These are phyloP conservation scores for Psittacula cyanocephala DNA, from an alignment of 2,113 vertebrate species.

Conservation along the genomic window DNA sequence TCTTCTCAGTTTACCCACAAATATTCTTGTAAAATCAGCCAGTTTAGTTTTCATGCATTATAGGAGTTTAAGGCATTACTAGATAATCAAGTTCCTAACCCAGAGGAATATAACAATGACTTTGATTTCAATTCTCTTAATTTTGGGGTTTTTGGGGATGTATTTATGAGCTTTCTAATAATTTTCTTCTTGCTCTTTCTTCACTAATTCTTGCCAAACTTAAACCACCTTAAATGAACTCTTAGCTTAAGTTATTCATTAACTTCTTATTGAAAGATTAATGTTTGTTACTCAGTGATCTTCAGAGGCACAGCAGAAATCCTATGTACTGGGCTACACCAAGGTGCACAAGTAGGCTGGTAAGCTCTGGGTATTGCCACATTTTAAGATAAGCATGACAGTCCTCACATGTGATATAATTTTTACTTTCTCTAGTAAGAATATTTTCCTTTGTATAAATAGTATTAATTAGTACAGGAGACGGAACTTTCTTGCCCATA, in stretches of 20 bases:
- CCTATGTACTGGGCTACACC: accelerated
- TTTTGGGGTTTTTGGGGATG: background rate
- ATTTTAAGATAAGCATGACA: background rate
- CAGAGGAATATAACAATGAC: accelerated
- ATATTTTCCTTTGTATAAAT: background rate
- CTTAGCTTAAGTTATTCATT: background rate
- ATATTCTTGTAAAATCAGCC: background rate
- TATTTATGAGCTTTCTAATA: background rate
- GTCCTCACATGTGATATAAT: background rate
- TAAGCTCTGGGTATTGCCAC: background rate
- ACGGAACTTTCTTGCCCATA: background rate
- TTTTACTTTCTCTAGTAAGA: background rate
- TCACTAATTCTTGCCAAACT: background rate
- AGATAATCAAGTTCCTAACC: background rate
- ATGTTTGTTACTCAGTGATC: background rate
- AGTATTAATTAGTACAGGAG: background rate
- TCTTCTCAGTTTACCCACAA: background rate
- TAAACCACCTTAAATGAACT: background rate
- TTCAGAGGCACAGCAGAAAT: background rate
- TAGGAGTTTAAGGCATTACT: accelerated
- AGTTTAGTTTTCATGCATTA: background rate
- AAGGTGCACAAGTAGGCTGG: background rate
- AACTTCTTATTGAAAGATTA: background rate
- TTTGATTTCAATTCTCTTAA: background rate
- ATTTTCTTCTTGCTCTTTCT: background rate